phyloP scores from a whole-genome alignment of 2,888 invertebrate genomes.

The Trichacis sp. region DNA sequence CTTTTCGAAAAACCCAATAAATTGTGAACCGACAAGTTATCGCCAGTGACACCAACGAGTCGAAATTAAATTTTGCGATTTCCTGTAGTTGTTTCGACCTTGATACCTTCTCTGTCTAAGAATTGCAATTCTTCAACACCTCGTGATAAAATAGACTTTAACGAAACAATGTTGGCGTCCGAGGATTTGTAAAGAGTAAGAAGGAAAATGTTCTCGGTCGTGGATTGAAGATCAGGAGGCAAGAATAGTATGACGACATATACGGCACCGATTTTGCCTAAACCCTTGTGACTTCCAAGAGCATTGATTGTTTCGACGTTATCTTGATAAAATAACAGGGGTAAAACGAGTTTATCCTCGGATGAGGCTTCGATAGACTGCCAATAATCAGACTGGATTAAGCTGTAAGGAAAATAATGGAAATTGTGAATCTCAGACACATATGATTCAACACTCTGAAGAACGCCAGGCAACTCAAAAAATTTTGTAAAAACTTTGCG shows the following conservation, averaged over 20 bases:
- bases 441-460: constrained; percentile 11
- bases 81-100: constrained; percentile 10
- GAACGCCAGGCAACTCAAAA: constrained; percentile 7
- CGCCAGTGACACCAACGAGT: constrained; percentile 25
- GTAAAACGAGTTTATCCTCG: constrained; percentile 15
- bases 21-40: constrained; percentile 26
- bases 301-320: constrained; percentile 35
- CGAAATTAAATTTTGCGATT: constrained; percentile 13
- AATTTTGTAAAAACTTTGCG: constrained; percentile 13
- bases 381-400: constrained; percentile 10
- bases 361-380: constrained; percentile 3
- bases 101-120: constrained; percentile 21
- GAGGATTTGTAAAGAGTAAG: constrained; percentile 19
- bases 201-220: constrained; percentile 29
- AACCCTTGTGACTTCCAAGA: constrained; percentile 22
- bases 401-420: constrained; percentile 1
- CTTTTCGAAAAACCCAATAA: constrained; percentile 26
- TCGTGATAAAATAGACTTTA: constrained; percentile 16
- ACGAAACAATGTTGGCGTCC: constrained; percentile 16
- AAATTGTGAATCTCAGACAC: constrained; percentile 5
- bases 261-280: constrained; percentile 20
- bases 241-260: constrained; percentile 20
- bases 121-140: constrained; percentile 19
- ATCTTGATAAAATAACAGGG: constrained; percentile 32
- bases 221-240: constrained; percentile 24